Conservation (phyloP, 2,888 invertebrate genomes). For the Protophormia terraenovae region DNA sequence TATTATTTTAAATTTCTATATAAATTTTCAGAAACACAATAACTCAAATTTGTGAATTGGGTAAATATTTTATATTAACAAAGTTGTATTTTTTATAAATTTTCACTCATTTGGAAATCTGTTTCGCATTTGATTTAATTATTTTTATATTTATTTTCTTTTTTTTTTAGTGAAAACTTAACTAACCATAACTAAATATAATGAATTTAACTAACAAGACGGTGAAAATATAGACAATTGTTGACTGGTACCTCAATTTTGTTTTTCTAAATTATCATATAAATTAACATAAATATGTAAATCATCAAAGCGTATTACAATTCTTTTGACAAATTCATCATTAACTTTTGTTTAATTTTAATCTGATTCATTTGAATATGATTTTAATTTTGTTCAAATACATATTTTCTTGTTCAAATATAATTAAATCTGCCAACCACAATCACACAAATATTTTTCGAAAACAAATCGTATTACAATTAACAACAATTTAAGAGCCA, state of each 20-base stretch:
- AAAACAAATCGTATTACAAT: too few species aligned
- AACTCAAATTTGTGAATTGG: too few species aligned
- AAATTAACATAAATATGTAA: constrained; percentile 27
- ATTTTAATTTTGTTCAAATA: neutral
- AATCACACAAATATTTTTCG: too few species aligned
- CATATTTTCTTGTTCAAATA: neutral
- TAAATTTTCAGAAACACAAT: too few species aligned
- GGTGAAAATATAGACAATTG: neutral
- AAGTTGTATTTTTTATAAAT: neutral
- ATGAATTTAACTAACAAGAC: constrained; percentile 22
- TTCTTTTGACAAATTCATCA: neutral
- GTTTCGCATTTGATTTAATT: neutral
- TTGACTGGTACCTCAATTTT: constrained; percentile 5
- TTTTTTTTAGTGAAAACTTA: constrained; percentile 9
- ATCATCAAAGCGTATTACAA: constrained; percentile 6
- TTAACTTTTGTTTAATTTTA: neutral
- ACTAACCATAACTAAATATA: constrained; percentile 30
- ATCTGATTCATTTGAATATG: neutral
- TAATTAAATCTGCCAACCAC: neutral
- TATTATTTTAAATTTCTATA: too few species aligned
- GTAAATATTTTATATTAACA: too few species aligned
- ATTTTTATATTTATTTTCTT: neutral
- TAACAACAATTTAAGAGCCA: too few species aligned
- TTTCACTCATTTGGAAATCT: neutral
- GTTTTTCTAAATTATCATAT: neutral